A percentile compares a stretch with the other conserved stretches of the same genome.
phyloP scores from a whole-genome alignment of 2,888 invertebrate genomes.

The Microplitis manilae region DNA sequence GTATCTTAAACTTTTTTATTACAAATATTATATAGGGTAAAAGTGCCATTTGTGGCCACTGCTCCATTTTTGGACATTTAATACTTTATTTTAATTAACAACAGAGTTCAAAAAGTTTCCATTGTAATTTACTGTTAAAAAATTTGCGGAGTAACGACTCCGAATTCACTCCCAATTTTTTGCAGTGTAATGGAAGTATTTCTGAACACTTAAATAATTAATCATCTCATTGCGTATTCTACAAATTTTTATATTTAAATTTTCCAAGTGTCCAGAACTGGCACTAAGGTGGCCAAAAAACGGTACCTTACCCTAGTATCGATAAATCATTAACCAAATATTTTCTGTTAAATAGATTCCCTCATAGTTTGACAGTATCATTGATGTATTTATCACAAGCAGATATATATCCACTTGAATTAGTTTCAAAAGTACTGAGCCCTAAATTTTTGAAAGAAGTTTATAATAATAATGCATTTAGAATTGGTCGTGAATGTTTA shows the following conservation, averaged over 20 bases:
- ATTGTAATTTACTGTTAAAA: no score
- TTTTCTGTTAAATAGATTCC: conserved; percentile 49
- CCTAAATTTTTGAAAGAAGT: conserved; percentile 75
- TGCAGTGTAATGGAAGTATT: no score
- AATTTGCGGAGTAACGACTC: no score
- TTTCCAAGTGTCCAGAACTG: no score
- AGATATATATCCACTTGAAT: conserved; percentile 55
- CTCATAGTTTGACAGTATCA: conserved; percentile 41
- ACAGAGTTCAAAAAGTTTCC: background rate
- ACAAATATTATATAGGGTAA: conserved; percentile 3
- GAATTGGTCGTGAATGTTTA: conserved; percentile 76
- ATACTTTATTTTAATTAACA: background rate
- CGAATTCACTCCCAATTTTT: no score
- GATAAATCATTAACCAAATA: conserved; percentile 16
- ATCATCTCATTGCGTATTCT: no score
- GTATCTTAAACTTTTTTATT: conserved; percentile 41
- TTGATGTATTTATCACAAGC: conserved; percentile 49
- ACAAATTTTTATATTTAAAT: no score
- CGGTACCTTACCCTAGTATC: no score
- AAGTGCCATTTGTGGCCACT: background rate
- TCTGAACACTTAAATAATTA: no score
- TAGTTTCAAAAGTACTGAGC: conserved; percentile 76
- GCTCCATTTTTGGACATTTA: background rate
- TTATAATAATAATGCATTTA: conserved; percentile 73
- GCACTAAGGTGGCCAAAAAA: no score